Conservation (phyloP, 2,888 invertebrate species). For the Andricus quercusramuli region DNA sequence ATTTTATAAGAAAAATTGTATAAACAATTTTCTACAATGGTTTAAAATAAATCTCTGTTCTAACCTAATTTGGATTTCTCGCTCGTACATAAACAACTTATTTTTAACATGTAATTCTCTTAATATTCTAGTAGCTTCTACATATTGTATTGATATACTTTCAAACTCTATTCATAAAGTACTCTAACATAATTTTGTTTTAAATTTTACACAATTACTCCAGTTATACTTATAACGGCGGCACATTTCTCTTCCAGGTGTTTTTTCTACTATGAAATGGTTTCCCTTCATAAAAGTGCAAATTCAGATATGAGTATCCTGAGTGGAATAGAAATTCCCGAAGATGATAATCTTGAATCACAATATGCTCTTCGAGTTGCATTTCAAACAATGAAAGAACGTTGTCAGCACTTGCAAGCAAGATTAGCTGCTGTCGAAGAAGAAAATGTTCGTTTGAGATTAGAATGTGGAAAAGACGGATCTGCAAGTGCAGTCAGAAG, state of each 20-base stretch:
- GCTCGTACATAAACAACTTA: neutral
- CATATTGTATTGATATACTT: neutral
- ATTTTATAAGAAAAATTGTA: neutral
- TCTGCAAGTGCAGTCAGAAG: slow-evolving; percentile 52
- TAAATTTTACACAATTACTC: neutral
- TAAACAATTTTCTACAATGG: neutral
- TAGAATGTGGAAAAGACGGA: slow-evolving; percentile 71
- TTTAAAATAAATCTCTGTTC: neutral
- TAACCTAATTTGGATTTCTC: neutral
- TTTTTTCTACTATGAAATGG: neutral
- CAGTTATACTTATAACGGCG: neutral
- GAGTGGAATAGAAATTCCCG: slow-evolving; percentile 43
- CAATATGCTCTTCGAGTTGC: slow-evolving; percentile 87
- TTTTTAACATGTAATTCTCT: neutral
- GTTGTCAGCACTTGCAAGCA: slow-evolving; percentile 88
- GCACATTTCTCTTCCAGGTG: neutral
- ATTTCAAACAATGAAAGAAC: slow-evolving; percentile 89
- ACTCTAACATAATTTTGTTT: neutral
- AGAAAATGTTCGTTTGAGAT: slow-evolving; percentile 85
- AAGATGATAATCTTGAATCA: slow-evolving; percentile 57
- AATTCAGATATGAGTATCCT: slow-evolving; percentile 44
- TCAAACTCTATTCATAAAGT: neutral
- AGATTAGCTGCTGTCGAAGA: slow-evolving; percentile 86
- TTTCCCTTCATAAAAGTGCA: slow-evolving; percentile 3
- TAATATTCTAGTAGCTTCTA: neutral